Base-by-base conservation (phyloP, 2,888 invertebrate genomes). In the Poecilus cupreus region DNA sequence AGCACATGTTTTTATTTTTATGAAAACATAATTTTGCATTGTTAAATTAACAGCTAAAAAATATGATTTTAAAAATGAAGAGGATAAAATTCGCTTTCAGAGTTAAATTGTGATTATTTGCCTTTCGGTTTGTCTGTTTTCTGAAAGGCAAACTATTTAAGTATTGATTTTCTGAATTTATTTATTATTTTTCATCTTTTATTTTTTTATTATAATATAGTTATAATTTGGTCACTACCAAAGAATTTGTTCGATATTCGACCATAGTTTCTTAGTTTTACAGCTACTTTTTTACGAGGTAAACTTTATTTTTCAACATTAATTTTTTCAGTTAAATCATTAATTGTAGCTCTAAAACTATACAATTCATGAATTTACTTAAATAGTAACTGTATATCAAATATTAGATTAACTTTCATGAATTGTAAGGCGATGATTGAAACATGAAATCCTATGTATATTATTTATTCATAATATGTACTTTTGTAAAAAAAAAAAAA, bases 401-500 rank as follows among this genome's bases (percentile, higher is more conserved):
- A 51, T 13, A 18, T 18, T 51, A 8, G 13, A 18, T 3, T 18
- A 51, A 18, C 8, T 51, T 51, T 51, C 51, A 51, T 51, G 51
- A 51, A 37, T 60, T 64, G 64, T 68, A 13, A 60, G 3, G 26
- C 26, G 13, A 11, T 60, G 26, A 60, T 24, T 11, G 39, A 24
- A 37, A 32, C 20, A 22, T 68, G 39, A 39, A 46, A 72, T 24
- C 13, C 10, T 18, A 46, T 72, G 46, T 46, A 72, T 26, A 60
- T 60, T 60, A 60, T 46, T 72, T 46, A 72, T 43, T 22, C 11
- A 46, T 46, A 72, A 46, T 72, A 72, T 72, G 72, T 72, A 72
- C 72, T 72, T 72, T 72, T 72, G 46, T 72, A 72, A 13, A 46
- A 70, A 70, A 70, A 39, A 18, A 70, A 70, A 70, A 70, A 24